A percentile compares a stretch with the other conserved stretches of the same genome.
phyloP scores from a whole-genome alignment of 2,888 invertebrate genomes.

The Phaedon cochleariae region DNA sequence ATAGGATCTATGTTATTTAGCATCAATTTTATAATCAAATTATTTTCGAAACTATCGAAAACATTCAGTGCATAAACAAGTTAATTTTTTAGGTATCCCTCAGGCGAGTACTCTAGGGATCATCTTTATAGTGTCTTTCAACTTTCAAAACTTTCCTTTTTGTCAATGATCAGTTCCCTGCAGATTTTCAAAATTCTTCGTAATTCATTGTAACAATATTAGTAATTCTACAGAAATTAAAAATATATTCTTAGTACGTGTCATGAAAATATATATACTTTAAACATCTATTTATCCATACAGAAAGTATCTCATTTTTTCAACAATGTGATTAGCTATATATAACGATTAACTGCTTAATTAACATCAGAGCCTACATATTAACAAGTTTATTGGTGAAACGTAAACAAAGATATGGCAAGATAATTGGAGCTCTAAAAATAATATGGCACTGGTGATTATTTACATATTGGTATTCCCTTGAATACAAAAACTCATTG shows the following conservation, averaged over 20 bases:
- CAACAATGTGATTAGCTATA: constrained; percentile 36
- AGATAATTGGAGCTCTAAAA: constrained; percentile 43
- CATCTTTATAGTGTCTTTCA: too few relatives aligned
- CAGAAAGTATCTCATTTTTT: constrained; percentile 42
- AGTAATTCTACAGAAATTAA: constrained; percentile 28
- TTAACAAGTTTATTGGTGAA: constrained; percentile 27
- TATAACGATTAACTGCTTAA: constrained; percentile 38
- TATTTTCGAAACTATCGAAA: too few relatives aligned
- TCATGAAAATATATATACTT: constrained; percentile 47
- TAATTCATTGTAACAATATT: constrained; percentile 31
- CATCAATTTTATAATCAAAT: too few relatives aligned
- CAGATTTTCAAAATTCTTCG: background rate
- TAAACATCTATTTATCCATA: constrained; percentile 44
- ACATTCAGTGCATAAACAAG: too few relatives aligned
- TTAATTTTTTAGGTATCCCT: too few relatives aligned
- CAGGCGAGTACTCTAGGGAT: too few relatives aligned
- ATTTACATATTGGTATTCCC: constrained; percentile 19
- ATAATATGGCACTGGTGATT: constrained; percentile 46
- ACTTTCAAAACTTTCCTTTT: too few relatives aligned
- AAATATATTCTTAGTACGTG: constrained; percentile 26
- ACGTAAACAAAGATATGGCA: constrained; percentile 42
- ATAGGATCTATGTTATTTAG: too few relatives aligned
- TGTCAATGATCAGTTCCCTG: background rate
- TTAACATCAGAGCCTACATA: constrained; percentile 30
- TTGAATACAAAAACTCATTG: constrained; percentile 3